phyloP scores from a whole-genome alignment of 1,140 invertebrate species.

The Drosophila sechellia region DNA sequence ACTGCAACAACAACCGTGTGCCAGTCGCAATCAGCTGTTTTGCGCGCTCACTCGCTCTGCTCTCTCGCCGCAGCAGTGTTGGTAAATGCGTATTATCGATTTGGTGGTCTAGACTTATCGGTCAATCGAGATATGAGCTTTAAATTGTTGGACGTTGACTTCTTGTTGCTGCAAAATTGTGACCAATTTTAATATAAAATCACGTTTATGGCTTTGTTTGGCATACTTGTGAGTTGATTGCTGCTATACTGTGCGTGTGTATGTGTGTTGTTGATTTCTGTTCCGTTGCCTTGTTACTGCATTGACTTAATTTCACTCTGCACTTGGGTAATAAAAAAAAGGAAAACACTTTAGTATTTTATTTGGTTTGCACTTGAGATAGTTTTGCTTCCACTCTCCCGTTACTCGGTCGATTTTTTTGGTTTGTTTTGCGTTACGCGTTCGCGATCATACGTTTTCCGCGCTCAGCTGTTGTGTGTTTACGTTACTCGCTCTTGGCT shows the following conservation, averaged over 20 bases:
- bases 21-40: conserved; percentile 67
- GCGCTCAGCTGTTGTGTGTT: conserved; percentile 74
- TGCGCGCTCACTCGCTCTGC: conserved; percentile 20
- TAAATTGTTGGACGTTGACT: conserved; percentile 39
- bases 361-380: conserved; percentile 40
- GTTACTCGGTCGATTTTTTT: conserved; percentile 28
- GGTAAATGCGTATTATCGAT: conserved; percentile 48
- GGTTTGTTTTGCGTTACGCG: conserved; percentile 58
- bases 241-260: conserved; percentile 40
- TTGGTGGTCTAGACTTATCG: conserved; percentile 24
- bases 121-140: conserved; percentile 53
- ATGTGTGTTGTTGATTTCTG: conserved; percentile 36
- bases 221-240: conserved; percentile 63
- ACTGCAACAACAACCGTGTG: conserved; percentile 38
- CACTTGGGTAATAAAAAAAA: conserved; percentile 36
- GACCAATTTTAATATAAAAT: conserved; percentile 50
- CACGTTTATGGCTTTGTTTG: conserved; percentile 36
- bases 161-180: conserved; percentile 59
- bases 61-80: conserved; percentile 57
- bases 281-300: conserved; percentile 34
- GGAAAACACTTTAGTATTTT: conserved; percentile 21
- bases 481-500: conserved; percentile 53
- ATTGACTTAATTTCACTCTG: conserved; percentile 55
- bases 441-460: conserved; percentile 68
- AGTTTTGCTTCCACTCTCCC: conserved; percentile 33